A percentile compares a stretch with the other conserved stretches of the same genome.
These are phyloP conservation scores for Pygoscelis antarcticus DNA, from an alignment of 2,113 vertebrate genomes.

Conservation along the genomic window DNA sequence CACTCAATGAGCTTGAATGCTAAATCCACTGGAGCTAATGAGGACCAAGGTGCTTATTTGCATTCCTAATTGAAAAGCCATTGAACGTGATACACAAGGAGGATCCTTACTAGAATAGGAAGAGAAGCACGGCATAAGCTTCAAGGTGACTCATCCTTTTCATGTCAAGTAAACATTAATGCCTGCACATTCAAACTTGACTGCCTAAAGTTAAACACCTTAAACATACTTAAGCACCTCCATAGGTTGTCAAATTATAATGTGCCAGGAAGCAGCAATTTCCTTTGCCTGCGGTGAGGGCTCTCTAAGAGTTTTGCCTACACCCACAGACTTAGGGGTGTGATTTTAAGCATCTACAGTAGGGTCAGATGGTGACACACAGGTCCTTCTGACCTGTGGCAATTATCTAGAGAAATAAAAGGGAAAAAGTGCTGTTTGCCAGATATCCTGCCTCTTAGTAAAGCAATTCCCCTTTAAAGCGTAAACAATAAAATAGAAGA, in stretches of 20 bases:
- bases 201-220: not conserved
- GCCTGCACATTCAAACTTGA: not conserved
- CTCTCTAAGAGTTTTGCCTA: not conserved
- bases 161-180: not conserved
- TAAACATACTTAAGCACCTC: not conserved
- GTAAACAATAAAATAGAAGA: not conserved
- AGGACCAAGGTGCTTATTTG: not conserved
- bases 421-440: not conserved
- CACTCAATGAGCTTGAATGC: not conserved
- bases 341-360: not conserved
- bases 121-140: not conserved
- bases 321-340: not conserved
- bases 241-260: not conserved
- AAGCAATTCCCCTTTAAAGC: not conserved
- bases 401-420: not conserved
- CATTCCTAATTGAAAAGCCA: not conserved
- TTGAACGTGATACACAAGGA: not conserved
- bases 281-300: not conserved
- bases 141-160: constrained; percentile 31
- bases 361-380: not conserved
- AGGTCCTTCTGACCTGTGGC: not conserved
- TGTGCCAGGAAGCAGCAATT: not conserved
- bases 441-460: not conserved
- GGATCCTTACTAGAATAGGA: not conserved
- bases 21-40: not conserved